A percentile compares a stretch with the other conserved stretches of the same genome.
phyloP scores from a whole-genome alignment of 2,113 vertebrate genomes.

The Tretioscincus oriximinensis region DNA sequence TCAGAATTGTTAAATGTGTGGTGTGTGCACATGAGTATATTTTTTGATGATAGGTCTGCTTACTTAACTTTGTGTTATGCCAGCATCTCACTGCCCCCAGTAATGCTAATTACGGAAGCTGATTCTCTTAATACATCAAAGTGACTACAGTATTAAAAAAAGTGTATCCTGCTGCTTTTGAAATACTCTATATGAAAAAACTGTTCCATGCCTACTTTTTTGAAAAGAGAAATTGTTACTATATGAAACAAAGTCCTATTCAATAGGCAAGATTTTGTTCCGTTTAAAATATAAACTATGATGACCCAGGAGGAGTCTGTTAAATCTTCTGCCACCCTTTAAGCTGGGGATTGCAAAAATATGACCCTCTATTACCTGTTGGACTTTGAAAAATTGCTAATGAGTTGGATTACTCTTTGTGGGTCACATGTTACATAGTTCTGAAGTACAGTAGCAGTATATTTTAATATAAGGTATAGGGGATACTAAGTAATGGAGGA shows the following conservation, averaged over 20 bases:
- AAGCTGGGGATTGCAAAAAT: not conserved
- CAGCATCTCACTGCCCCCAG: not conserved
- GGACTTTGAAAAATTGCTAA: not conserved
- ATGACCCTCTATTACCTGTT: not conserved
- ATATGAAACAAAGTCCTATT: not conserved
- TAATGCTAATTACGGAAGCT: not conserved
- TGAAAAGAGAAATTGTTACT: not conserved
- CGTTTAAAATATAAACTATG: not conserved
- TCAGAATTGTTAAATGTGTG: not conserved
- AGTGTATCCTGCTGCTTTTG: not conserved
- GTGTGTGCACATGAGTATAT: too few relatives aligned
- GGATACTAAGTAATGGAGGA: not conserved
- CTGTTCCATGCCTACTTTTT: not conserved
- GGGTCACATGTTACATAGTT: not conserved
- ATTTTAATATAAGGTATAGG: not conserved
- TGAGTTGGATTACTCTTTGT: not conserved
- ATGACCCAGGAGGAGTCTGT: not conserved
- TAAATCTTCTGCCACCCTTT: not conserved
- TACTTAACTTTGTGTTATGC: not conserved
- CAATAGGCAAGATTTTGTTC: too few relatives aligned
- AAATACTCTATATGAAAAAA: not conserved
- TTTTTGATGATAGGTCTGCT: not conserved
- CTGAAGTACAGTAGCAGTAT: not conserved
- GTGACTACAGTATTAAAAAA: not conserved
- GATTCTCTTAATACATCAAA: not conserved